A percentile compares a stretch with the other conserved stretches of the same genome.
phyloP scores from a whole-genome alignment of 1,140 invertebrate species.

The Microplitis demolitor region DNA sequence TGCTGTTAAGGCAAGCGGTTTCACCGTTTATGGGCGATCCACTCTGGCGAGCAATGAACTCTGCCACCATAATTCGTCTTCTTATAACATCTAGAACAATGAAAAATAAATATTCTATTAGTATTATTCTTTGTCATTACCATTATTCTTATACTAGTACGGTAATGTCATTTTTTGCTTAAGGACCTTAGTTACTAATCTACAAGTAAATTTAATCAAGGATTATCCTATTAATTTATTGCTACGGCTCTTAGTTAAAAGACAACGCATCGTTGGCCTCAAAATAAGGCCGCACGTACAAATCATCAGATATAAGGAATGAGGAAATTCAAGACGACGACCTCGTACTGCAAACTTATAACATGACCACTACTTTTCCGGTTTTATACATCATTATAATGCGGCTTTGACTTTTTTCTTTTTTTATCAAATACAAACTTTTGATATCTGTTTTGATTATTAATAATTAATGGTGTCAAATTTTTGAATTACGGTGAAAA shows the following conservation, averaged over 20 bases:
- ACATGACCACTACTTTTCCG: neutral
- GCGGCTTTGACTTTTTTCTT: neutral
- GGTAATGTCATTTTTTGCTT: too few relatives aligned
- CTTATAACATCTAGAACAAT: slow-evolving; percentile 68
- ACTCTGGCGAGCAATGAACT: slow-evolving; percentile 77
- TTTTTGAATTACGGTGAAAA: too few relatives aligned
- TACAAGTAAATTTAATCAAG: neutral
- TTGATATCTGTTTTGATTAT: too few relatives aligned
- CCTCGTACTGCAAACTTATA: neutral
- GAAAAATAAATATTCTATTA: slow-evolving; percentile 14
- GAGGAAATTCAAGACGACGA: slow-evolving; percentile 11
- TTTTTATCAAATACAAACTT: neutral
- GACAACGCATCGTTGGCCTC: neutral
- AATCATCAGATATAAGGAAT: slow-evolving; percentile 14
- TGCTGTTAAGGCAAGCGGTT: slow-evolving; percentile 65
- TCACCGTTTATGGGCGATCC: slow-evolving; percentile 72
- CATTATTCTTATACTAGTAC: neutral
- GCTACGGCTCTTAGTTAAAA: neutral
- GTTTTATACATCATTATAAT: neutral
- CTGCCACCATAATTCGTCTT: slow-evolving; percentile 84
- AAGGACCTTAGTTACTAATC: neutral
- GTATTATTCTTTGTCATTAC: neutral
- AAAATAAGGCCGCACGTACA: neutral
- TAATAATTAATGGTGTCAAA: too few relatives aligned
- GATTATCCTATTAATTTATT: neutral